Conservation (phyloP, 1,140 invertebrate genomes). For the Caenorhabditis latens region DNA sequence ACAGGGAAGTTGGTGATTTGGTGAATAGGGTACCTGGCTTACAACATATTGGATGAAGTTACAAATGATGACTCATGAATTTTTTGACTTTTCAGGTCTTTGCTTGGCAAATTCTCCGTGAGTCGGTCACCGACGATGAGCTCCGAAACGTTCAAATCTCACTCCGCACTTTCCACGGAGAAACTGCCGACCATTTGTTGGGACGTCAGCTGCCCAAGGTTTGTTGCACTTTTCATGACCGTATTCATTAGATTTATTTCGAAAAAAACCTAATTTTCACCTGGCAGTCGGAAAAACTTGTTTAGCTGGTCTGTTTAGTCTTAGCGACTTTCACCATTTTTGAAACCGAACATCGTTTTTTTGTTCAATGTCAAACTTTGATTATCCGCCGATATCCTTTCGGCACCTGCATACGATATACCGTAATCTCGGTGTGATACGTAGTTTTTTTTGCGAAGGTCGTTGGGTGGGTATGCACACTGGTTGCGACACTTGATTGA, state of each 20-base stretch:
- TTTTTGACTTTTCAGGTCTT: constrained; percentile 72
- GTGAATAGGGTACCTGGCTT: too few species aligned
- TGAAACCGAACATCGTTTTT: neutral
- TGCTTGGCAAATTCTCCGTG: constrained; percentile 77
- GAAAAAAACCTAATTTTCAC: neutral
- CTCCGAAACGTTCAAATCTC: constrained; percentile 77
- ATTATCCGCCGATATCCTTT: neutral
- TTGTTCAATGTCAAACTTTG: neutral
- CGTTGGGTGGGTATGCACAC: constrained; percentile 35
- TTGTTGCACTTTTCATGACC: constrained; percentile 27
- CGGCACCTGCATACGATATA: neutral
- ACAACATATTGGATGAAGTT: too few species aligned
- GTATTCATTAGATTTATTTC: neutral
- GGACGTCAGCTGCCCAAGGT: constrained; percentile 75
- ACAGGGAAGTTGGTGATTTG: neutral
- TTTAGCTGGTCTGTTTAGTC: neutral
- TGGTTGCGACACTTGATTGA: constrained; percentile 50
- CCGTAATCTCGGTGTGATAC: constrained; percentile 53
- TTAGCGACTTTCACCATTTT: neutral
- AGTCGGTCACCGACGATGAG: constrained; percentile 77
- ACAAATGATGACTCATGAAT: too few species aligned
- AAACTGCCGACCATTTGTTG: constrained; percentile 74
- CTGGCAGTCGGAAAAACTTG: neutral
- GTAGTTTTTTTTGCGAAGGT: constrained; percentile 29
- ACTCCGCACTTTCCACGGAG: constrained; percentile 77